Evolutionary conservation across 64 coral and sea anemone genomes (phyloP).

Genomic region (Hydrozoanthus tunicans): DNA sequence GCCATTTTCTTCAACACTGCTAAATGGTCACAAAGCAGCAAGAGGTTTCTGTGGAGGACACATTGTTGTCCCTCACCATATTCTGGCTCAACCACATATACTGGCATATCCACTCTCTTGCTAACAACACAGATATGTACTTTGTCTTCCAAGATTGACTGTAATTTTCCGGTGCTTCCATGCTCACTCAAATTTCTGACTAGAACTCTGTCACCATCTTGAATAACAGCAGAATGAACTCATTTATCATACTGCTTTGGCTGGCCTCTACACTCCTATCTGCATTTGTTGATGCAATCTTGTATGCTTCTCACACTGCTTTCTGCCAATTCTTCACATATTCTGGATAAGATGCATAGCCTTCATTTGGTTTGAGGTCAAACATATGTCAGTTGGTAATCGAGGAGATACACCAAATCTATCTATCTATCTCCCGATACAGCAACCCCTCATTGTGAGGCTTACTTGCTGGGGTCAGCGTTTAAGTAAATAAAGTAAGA

Average conservation of each 20-base stretch:
- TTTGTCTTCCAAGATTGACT: slow-evolving; percentile 36
- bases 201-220: slow-evolving; percentile 59
- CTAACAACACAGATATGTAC: slow-evolving; percentile 36
- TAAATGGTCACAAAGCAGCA: slow-evolving; percentile 42
- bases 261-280: not conserved
- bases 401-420: slow-evolving; percentile 17
- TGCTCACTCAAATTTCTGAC: slow-evolving; percentile 29
- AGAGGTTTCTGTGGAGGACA: slow-evolving; percentile 29
- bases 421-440: no score
- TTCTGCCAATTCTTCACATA: slow-evolving; percentile 54
- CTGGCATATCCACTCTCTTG: slow-evolving; percentile 39
- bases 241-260: slow-evolving; percentile 29
- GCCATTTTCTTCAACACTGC: not conserved
- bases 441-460: no score
- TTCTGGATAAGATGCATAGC: not conserved
- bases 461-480: no score
- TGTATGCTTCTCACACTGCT: slow-evolving; percentile 51
- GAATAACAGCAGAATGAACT: slow-evolving; percentile 23
- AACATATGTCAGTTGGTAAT: slow-evolving; percentile 57
- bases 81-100: slow-evolving; percentile 24
- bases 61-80: not conserved
- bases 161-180: slow-evolving; percentile 38
- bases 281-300: slow-evolving; percentile 1
- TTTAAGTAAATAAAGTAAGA: no score
- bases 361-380: slow-evolving; percentile 21